phyloP scores from a whole-genome alignment of 1,140 invertebrate species.

The Panagrolaimus sp. region DNA sequence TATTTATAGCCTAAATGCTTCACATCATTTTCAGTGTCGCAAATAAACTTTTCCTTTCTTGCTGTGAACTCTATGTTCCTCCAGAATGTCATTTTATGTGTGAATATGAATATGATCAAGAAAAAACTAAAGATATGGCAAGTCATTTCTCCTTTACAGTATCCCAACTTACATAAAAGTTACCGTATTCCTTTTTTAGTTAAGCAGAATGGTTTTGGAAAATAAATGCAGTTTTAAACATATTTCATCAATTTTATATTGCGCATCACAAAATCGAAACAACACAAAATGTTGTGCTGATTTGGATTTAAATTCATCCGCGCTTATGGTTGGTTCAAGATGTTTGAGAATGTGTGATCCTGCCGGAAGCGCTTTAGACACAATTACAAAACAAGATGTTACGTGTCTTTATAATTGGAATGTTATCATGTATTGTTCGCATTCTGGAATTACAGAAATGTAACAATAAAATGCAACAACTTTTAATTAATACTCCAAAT shows the following conservation, averaged over 20 bases:
- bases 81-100: slow-evolving; percentile 33
- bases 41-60: slow-evolving; percentile 29
- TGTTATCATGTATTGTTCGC: slow-evolving; percentile 29
- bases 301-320: slow-evolving; percentile 20
- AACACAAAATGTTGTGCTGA: slow-evolving; percentile 29
- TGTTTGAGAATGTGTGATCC: slow-evolving; percentile 34
- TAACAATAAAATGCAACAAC: slow-evolving; percentile 3
- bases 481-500: no score
- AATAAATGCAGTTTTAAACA: slow-evolving; percentile 28
- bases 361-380: slow-evolving; percentile 19
- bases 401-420: slow-evolving; percentile 34
- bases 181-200: slow-evolving; percentile 14
- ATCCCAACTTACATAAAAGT: not conserved
- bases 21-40: no score
- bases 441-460: slow-evolving; percentile 32
- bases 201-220: slow-evolving; percentile 24
- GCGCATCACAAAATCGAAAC: slow-evolving; percentile 34
- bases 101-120: slow-evolving; percentile 33
- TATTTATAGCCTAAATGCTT: no score
- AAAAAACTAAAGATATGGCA: slow-evolving; percentile 29
- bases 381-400: slow-evolving; percentile 31
- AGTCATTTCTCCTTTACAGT: not conserved
- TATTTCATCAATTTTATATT: slow-evolving; percentile 29
- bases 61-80: slow-evolving; percentile 33
- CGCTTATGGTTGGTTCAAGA: slow-evolving; percentile 22